These are phyloP conservation scores for Apis florea DNA, from an alignment of 1,140 invertebrate species.

Conservation along the genomic window DNA sequence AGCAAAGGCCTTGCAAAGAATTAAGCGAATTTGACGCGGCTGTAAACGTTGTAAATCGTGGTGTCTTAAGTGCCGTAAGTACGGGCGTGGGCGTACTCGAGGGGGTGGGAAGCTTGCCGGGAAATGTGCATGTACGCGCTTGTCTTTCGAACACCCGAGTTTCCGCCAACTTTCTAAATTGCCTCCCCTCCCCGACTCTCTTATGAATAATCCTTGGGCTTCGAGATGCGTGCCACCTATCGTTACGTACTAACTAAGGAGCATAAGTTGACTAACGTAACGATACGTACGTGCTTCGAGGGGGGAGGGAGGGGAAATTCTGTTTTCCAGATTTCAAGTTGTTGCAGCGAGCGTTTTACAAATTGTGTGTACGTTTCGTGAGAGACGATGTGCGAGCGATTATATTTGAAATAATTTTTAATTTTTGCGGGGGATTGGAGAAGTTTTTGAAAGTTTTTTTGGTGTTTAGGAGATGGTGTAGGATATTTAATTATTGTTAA, in stretches of 20 bases:
- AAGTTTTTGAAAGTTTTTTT: too few species aligned
- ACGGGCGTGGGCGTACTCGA: too few species aligned
- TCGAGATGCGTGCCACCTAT: conserved; percentile 13
- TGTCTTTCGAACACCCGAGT: conserved; percentile 11
- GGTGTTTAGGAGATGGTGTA: too few species aligned
- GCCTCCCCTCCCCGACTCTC: background rate
- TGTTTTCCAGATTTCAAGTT: too few species aligned
- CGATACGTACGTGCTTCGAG: too few species aligned
- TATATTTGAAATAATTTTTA: background rate
- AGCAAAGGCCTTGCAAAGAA: background rate
- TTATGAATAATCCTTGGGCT: conserved; percentile 18
- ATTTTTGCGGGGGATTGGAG: too few species aligned
- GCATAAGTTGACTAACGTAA: conserved; percentile 12
- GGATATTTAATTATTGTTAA: too few species aligned
- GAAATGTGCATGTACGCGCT: conserved; percentile 4
- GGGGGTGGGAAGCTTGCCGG: background rate
- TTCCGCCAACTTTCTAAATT: conserved; percentile 26
- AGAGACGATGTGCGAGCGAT: too few species aligned
- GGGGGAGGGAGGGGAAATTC: too few species aligned
- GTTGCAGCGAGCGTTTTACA: too few species aligned
- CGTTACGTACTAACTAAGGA: conserved; percentile 20
- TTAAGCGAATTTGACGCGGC: background rate
- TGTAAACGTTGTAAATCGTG: conserved; percentile 10
- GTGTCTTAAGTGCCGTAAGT: background rate
- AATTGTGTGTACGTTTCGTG: too few species aligned